Evolutionary conservation across 2,888 invertebrate species (phyloP).

Genomic region (Hydroisotoma schaefferi): DNA sequence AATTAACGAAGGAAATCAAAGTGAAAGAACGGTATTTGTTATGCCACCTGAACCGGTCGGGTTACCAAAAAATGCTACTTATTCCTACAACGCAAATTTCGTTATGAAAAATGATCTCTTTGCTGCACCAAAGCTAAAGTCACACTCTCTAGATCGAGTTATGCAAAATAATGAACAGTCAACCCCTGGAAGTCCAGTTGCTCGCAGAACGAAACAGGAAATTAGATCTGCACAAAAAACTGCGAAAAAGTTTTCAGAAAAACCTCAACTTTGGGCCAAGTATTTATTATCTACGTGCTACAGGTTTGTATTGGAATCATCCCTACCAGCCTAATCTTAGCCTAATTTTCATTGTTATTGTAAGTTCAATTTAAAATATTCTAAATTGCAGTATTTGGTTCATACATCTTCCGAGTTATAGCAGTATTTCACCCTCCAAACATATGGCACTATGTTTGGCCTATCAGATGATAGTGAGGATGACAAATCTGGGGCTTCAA

Average conservation of each 20-base stretch:
- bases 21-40: slow-evolving; percentile 91
- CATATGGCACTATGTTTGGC: slow-evolving; percentile 75
- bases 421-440: slow-evolving; percentile 65
- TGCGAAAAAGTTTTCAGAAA: slow-evolving; percentile 62
- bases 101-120: slow-evolving; percentile 43
- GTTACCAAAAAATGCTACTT: slow-evolving; percentile 51
- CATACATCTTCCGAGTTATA: slow-evolving; percentile 84
- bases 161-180: slow-evolving; percentile 36
- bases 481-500: slow-evolving; percentile 75
- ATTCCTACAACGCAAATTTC: slow-evolving; percentile 50
- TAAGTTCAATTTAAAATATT: background rate
- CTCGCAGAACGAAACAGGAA: slow-evolving; percentile 90
- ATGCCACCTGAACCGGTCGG: slow-evolving; percentile 77
- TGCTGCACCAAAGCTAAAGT: slow-evolving; percentile 37
- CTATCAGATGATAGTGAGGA: slow-evolving; percentile 80
- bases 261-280: slow-evolving; percentile 88
- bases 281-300: slow-evolving; percentile 83
- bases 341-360: background rate
- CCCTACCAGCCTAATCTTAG: background rate
- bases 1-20: slow-evolving; percentile 67
- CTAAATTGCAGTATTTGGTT: slow-evolving; percentile 88
- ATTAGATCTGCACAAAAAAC: slow-evolving; percentile 84
- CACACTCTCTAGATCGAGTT: slow-evolving; percentile 38
- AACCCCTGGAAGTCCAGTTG: slow-evolving; percentile 81
- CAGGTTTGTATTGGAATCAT: slow-evolving; percentile 52